Base-by-base conservation (phyloP, 2,113 vertebrate genomes). In the Grammomys surdaster region DNA sequence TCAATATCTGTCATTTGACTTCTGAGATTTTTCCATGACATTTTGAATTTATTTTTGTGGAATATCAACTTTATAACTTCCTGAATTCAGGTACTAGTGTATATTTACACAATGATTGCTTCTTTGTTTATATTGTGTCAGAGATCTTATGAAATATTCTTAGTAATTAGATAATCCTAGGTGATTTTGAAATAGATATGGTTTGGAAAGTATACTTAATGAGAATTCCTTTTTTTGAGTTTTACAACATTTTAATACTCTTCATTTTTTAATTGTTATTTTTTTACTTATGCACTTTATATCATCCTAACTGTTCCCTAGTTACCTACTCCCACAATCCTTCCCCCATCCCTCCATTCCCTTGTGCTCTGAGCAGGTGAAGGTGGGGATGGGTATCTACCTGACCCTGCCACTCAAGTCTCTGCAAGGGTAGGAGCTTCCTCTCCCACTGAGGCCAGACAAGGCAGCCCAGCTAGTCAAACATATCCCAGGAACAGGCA, bases 61-160 rank as follows among this genome's bases (percentile, higher is more conserved):
- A 88, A 89, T 56, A 67, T 24, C 73, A 88, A 48, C 24, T 69
- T 36, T 7, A 78, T 63, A 70, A 24, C 8, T 82, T 81, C 90
- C 36, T 56, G 4, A 85, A 92, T 80, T 96, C 16, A 81, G 88
- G 24, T 91, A 17, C 40, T 63, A 65, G 51, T 4, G 43, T 33
- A 46, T 31, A 36, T 33, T 46, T 9, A 90, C 31, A 77, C 40
- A 76, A 46, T 5, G 28, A 48, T n/a, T 73, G 51, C 20, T 51
- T 43, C 72, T 65, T 36, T 97, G 77, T 93, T 95, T 93, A n/a
- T 92, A n/a, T 69, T 76, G 12, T 93, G 58, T 95, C 60, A 40
- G 70, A 31, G 63, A 92, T 63, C 40, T 91, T 67, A 89, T 43
- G 33, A 91, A 67, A 56, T 76, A 51, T 5, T 60, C 16, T 91